Percentiles rank a stretch among this genome's conserved stretches.
Evolutionary conservation across 2,888 invertebrate species (phyloP).

Genomic region (Netelia melanura): DNA sequence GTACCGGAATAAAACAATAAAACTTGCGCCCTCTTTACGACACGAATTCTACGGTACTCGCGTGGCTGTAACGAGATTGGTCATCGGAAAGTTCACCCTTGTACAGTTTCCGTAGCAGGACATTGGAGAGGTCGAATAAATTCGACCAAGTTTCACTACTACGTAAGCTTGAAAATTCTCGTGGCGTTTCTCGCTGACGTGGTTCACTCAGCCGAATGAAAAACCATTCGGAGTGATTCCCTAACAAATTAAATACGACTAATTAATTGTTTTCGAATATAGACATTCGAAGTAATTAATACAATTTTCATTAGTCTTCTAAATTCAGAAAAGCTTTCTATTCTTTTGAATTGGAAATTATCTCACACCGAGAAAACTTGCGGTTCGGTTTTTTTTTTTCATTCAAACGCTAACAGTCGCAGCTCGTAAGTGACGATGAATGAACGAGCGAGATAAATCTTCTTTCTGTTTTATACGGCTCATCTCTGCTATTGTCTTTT

Average conservation of each 20-base stretch:
- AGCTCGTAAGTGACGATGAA: slow-evolving; percentile 22
- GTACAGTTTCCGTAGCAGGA: not conserved
- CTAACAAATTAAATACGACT: not conserved
- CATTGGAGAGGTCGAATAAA: not conserved
- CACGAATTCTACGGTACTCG: slow-evolving; percentile 1
- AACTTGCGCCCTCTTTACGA: slow-evolving; percentile 25
- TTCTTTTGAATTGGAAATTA: too few relatives aligned
- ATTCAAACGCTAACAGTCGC: not conserved
- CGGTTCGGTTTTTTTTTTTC: not conserved
- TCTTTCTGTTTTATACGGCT: slow-evolving; percentile 34
- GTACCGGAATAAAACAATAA: not conserved
- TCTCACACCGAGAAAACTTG: too few relatives aligned
- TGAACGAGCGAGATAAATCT: slow-evolving; percentile 58
- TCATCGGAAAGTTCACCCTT: slow-evolving; percentile 16
- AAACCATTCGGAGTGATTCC: not conserved
- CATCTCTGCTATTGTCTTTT: slow-evolving; percentile 42
- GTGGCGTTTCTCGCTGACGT: not conserved
- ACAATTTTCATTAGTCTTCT: too few relatives aligned
- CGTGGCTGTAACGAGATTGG: not conserved
- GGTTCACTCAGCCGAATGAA: not conserved
- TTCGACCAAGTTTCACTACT: not conserved
- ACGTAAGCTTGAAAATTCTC: not conserved
- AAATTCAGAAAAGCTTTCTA: too few relatives aligned
- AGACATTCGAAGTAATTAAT: too few relatives aligned
- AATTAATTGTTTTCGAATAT: too few relatives aligned